Conservation (phyloP, 1,140 invertebrate species). For the Drosophila pachea region DNA sequence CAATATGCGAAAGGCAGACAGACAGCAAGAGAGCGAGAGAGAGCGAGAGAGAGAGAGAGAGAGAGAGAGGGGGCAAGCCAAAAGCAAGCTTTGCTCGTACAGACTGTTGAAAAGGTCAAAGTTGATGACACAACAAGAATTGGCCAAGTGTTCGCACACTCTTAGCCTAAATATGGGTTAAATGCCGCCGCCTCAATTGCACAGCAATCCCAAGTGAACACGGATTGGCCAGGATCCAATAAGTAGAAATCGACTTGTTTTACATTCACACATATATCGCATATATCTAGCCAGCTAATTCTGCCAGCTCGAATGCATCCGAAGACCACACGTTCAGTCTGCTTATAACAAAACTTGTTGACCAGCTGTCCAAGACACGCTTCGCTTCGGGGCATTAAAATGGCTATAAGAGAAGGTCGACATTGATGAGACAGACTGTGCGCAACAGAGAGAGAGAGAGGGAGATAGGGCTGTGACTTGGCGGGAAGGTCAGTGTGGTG, state of each 20-base stretch:
- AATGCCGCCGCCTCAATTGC: slow-evolving; percentile 16
- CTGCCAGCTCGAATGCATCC: too few species aligned
- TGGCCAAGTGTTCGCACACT: background rate
- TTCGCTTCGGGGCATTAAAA: slow-evolving; percentile 1
- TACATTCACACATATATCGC: too few species aligned
- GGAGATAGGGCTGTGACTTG: background rate
- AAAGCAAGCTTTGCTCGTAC: slow-evolving; percentile 31
- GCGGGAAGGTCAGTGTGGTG: background rate
- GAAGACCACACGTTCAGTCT: too few species aligned
- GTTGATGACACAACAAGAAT: slow-evolving; percentile 43
- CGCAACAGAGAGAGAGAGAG: too few species aligned
- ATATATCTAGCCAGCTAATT: too few species aligned
- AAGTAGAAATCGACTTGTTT: too few species aligned
- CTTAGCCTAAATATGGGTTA: background rate
- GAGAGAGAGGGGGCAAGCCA: background rate
- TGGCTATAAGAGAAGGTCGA: slow-evolving; percentile 7
- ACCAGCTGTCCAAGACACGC: background rate
- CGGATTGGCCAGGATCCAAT: too few species aligned
- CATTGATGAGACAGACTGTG: background rate
- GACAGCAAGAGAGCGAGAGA: background rate
- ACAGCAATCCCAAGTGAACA: background rate
- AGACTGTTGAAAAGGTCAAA: slow-evolving; percentile 64
- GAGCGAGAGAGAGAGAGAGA: background rate
- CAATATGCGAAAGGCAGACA: slow-evolving; percentile 29
- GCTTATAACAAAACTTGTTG: slow-evolving; percentile 10